Evolutionary conservation across 2,113 vertebrate species (phyloP), one percentile per base, ranked within the genome.

Genomic region (Epinephelus lanceolatus): DNA sequence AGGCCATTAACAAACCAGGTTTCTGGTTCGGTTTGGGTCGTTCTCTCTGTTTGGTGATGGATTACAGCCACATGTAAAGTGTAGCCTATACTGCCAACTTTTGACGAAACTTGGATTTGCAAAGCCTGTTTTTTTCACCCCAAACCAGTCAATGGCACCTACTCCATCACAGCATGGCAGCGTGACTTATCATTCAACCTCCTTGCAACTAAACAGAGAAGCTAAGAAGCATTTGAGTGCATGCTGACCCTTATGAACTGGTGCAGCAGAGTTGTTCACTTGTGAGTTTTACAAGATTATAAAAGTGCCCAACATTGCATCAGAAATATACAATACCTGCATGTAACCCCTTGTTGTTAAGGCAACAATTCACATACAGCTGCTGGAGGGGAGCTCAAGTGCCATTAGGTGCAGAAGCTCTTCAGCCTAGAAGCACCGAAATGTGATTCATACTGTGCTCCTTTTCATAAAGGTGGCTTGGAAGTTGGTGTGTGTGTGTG

Each of bases 341-440:
- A 63, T 68, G 19, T 75, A 72, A 85, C 65, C 71, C 57, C 21
- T 45, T 59, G 69, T 79, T 84, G 80, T 86, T 83, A 84, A 67
- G 70, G 82, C 84, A 80, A 76, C 72, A 55, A 67, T 83, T 68
- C 72, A 70, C n/a, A 82, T 60, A 45, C 52, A 67, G 56, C 57
- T 47, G 73, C 77, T 40, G 1, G 30, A 61, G 81, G 61, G 67
- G 72, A 73, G 66, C 62, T 71, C 78, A 72, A 61, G 81, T 83
- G 66, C 79, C 78, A 78, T 77, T 89, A 87, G 81, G 71, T 71
- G 70, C 84, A 12, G 55, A 61, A 51, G 77, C 87, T 89, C 86
- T 88, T 88, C 84, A 90, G 75, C 53, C 62, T 51, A 78, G 78
- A 86, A 80, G 66, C 71, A 75, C 77, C 45, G 72, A 65, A 5